Evolutionary conservation across 2,113 vertebrate species (phyloP).

Genomic region (Pseudois nayaur): DNA sequence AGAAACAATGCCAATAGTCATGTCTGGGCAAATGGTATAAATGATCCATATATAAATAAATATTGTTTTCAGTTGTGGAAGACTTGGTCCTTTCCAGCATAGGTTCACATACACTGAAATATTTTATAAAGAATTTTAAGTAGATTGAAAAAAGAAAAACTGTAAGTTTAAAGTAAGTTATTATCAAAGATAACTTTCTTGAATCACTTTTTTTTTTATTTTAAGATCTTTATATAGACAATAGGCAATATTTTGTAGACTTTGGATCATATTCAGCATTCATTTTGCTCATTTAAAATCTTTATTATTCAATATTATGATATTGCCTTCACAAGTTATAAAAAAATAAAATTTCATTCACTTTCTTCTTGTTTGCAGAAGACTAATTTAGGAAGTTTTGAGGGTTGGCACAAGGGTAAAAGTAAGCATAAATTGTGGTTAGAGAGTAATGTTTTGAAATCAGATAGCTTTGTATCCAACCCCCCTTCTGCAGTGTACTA

Average conservation of each 20-base stretch:
- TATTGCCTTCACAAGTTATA: neutral
- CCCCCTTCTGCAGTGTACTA: neutral
- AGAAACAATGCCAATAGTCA: neutral
- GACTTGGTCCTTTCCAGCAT: neutral
- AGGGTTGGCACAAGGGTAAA: neutral
- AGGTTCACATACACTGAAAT: neutral
- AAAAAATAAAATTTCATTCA: neutral
- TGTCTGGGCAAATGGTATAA: slow-evolving; percentile 8
- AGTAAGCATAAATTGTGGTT: neutral
- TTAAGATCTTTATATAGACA: neutral
- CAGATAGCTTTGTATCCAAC: neutral
- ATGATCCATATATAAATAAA: neutral
- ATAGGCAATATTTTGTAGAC: neutral
- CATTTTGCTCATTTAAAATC: neutral
- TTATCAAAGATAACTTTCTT: neutral
- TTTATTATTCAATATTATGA: neutral
- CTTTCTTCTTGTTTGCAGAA: neutral
- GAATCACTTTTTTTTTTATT: neutral
- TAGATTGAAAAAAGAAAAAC: neutral
- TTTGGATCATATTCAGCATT: neutral
- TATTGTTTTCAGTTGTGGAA: neutral
- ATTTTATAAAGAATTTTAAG: neutral
- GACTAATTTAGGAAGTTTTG: neutral
- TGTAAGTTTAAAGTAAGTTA: neutral
- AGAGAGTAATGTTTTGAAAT: neutral